Percentiles rank a stretch among this genome's conserved stretches.
Evolutionary conservation across 2,888 invertebrate genomes (phyloP).

Genomic region (Cabera pusaria): DNA sequence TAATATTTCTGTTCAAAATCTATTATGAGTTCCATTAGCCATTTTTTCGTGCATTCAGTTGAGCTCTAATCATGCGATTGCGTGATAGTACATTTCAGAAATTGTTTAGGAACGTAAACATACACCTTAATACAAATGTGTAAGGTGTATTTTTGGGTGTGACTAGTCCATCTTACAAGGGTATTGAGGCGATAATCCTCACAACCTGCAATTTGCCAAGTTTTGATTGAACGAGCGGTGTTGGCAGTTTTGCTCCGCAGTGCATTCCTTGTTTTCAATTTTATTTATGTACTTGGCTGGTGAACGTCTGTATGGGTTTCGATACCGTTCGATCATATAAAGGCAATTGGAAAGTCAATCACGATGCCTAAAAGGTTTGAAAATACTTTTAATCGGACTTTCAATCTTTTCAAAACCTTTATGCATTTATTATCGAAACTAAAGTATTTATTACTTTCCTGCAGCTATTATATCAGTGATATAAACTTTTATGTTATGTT

Average conservation of each 20-base stretch:
- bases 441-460: too few species aligned
- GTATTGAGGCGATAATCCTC: constrained; percentile 27
- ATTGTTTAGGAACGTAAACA: constrained; percentile 7
- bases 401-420: too few species aligned
- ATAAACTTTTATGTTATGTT: too few species aligned
- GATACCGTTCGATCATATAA: too few species aligned
- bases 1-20: constrained; percentile 47
- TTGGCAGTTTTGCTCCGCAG: constrained; percentile 4
- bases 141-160: constrained; percentile 2
- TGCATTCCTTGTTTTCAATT: constrained; percentile 16
- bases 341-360: too few species aligned
- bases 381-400: too few species aligned
- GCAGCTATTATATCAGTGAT: too few species aligned
- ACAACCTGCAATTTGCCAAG: constrained; percentile 36
- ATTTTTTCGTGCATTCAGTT: constrained; percentile 37
- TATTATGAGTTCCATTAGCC: constrained; percentile 48
- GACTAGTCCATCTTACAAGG: constrained; percentile 18
- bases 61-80: constrained; percentile 37
- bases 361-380: too few species aligned
- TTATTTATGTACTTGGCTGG: constrained; percentile 2
- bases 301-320: too few species aligned
- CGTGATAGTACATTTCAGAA: constrained; percentile 31
- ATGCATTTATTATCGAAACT: too few species aligned
- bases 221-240: constrained; percentile 34
- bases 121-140: constrained; percentile 1